Conservation (phyloP, 2,797 vertebrate genomes). For the Spheniscus humboldti region DNA sequence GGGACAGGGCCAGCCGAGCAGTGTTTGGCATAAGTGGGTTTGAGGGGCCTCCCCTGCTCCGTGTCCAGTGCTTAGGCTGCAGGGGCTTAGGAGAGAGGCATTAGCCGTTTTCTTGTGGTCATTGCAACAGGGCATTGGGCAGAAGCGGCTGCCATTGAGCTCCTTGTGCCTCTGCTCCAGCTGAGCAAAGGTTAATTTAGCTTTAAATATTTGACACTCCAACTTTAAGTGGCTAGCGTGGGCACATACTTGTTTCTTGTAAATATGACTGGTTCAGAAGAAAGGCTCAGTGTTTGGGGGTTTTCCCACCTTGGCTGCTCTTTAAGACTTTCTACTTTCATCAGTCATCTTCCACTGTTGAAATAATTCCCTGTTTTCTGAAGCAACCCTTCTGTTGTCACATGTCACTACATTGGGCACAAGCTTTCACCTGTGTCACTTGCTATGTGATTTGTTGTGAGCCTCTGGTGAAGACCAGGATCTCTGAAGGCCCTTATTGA, state of each 20-base stretch:
- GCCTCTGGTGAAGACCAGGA: neutral
- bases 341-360: neutral
- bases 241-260: neutral
- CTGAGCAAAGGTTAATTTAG: neutral
- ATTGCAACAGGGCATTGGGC: neutral
- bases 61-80: rapidly evolving
- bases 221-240: neutral
- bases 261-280: neutral
- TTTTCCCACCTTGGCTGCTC: neutral
- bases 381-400: neutral
- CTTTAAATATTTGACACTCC: neutral
- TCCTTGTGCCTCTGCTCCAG: neutral
- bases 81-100: neutral
- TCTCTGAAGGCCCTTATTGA: neutral
- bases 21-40: neutral
- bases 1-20: rapidly evolving
- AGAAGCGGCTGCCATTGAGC: neutral
- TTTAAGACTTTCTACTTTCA: neutral
- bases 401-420: neutral
- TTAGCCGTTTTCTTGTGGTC: neutral
- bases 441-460: neutral
- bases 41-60: neutral
- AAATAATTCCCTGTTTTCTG: neutral
- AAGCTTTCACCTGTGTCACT: neutral
- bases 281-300: neutral